phyloP scores from a whole-genome alignment of 2,797 vertebrate species.

The Poeciliopsis turneri region DNA sequence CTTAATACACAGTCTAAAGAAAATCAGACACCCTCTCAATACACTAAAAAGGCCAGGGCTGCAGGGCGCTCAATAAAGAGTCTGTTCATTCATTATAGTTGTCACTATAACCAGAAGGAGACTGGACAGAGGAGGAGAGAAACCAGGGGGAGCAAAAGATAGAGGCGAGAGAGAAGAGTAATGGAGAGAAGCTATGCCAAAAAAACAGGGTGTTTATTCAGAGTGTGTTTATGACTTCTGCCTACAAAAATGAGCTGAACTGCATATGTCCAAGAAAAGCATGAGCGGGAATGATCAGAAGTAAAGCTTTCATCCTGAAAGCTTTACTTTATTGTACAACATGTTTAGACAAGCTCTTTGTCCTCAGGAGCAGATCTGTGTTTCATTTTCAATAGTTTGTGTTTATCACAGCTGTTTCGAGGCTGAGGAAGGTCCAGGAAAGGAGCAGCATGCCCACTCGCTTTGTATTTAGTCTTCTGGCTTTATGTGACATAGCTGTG shows the following conservation, averaged over 20 bases:
- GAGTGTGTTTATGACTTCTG: conserved; percentile 48
- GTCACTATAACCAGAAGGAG: conserved; percentile 44
- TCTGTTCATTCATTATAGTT: conserved; percentile 62
- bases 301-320: conserved; percentile 39
- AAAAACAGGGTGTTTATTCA: conserved; percentile 3
- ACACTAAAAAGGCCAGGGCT: conserved; percentile 53
- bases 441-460: conserved; percentile 3
- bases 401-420: conserved; percentile 47
- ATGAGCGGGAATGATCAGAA: conserved; percentile 48
- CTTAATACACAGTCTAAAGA: conserved; percentile 60
- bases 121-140: conserved; percentile 22
- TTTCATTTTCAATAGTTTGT: conserved; percentile 55
- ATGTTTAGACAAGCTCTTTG: conserved; percentile 65
- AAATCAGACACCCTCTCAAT: conserved; percentile 62
- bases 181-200: conserved; percentile 13
- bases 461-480: conserved; percentile 17
- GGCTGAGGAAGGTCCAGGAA: conserved; percentile 5
- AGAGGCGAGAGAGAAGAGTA: conserved; percentile 9
- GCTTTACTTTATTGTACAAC: conserved; percentile 60
- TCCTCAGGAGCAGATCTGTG: conserved; percentile 38
- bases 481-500: conserved; percentile 5
- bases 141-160: conserved; percentile 12
- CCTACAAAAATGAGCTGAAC: conserved; percentile 26
- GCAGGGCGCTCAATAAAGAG: conserved; percentile 47
- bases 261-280: conserved; percentile 57